These are phyloP conservation scores for Catharus ustulatus DNA, from an alignment of 2,797 vertebrate species.

Conservation along the genomic window DNA sequence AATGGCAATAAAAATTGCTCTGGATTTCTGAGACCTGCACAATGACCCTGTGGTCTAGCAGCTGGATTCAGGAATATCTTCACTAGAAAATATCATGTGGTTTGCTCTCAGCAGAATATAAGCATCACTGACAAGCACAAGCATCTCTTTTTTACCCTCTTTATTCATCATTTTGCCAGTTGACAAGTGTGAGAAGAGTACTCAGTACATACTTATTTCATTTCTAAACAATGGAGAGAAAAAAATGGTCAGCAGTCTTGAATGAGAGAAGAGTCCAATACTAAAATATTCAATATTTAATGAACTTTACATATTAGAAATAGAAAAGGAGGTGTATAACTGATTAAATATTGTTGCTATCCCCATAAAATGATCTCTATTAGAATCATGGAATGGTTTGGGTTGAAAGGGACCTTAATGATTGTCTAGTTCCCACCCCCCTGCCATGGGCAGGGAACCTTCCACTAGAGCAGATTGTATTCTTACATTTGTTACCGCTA, in stretches of 20 bases:
- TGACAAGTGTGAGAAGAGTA: background rate
- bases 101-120: background rate
- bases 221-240: background rate
- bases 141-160: background rate
- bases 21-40: background rate
- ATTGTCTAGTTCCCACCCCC: background rate
- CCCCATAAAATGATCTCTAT: background rate
- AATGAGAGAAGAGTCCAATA: background rate
- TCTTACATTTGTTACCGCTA: background rate
- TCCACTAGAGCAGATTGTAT: background rate
- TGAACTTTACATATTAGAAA: background rate
- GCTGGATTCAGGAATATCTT: background rate
- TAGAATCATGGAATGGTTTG: background rate
- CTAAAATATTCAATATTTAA: background rate
- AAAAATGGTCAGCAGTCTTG: background rate
- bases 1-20: background rate
- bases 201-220: background rate
- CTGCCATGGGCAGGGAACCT: background rate
- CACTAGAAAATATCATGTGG: background rate
- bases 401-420: background rate
- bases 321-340: background rate
- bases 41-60: background rate
- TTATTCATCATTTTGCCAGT: background rate
- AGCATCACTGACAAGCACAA: background rate
- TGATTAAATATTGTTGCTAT: background rate